Evolutionary conservation across 2,113 vertebrate species (phyloP).

Genomic region (Chitala chitala): DNA sequence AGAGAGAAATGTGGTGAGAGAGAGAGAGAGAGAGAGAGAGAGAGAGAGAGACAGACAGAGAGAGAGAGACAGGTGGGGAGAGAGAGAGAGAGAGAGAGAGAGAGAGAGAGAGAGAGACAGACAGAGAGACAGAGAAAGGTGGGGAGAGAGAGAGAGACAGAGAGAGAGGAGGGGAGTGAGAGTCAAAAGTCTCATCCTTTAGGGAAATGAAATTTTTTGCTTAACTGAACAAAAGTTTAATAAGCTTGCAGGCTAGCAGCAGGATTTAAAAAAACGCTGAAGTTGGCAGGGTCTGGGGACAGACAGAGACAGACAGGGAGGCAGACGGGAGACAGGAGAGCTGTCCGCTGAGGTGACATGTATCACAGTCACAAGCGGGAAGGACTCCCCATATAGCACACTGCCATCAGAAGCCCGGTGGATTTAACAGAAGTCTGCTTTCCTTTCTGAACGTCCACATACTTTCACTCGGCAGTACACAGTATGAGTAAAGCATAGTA

Average conservation of each 20-base stretch:
- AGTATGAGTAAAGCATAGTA: no score
- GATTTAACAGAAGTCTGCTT: no score
- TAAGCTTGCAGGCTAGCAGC: slow-evolving; percentile 1
- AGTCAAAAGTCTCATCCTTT: slow-evolving; percentile 9
- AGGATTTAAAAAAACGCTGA: slow-evolving; percentile 17
- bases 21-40: no score
- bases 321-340: slow-evolving; percentile 8
- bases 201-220: slow-evolving; percentile 22
- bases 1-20: neutral
- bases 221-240: slow-evolving; percentile 25
- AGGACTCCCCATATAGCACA: neutral
- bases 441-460: no score
- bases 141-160: neutral
- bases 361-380: neutral
- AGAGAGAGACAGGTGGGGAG: no score
- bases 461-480: no score
- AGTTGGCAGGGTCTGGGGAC: slow-evolving; percentile 1
- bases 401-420: no score
- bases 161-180: neutral
- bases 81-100: no score
- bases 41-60: no score
- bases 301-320: neutral
- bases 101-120: no score
- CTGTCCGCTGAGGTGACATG: neutral
- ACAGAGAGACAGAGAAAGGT: no score